Percentiles rank a stretch among this genome's conserved stretches.
Evolutionary conservation across 2,888 invertebrate genomes (phyloP).

Genomic region (Xestia c-nigrum): DNA sequence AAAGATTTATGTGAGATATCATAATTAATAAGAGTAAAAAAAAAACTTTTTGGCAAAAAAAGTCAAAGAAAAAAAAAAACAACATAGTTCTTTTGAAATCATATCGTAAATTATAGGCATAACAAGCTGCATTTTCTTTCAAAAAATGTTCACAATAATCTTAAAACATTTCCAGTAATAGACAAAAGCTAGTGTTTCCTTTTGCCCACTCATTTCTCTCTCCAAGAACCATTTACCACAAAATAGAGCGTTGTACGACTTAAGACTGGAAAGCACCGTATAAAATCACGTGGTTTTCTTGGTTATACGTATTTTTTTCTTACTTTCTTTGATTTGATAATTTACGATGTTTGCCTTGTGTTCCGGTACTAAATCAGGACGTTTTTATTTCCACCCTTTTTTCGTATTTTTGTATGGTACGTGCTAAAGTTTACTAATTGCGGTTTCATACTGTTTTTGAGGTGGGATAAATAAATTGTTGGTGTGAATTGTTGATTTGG

Average conservation of each 20-base stretch:
- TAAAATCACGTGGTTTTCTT: slow-evolving; percentile 42
- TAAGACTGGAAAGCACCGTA: slow-evolving; percentile 41
- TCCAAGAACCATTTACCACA: slow-evolving; percentile 54
- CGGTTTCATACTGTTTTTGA: slow-evolving; percentile 13
- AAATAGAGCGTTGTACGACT: slow-evolving; percentile 34
- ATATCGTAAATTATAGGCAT: neutral
- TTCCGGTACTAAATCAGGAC: slow-evolving; percentile 66
- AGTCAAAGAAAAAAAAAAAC: too few species aligned
- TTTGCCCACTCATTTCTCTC: slow-evolving; percentile 29
- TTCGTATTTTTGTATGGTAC: slow-evolving; percentile 43
- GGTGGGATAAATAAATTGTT: neutral
- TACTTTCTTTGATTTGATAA: slow-evolving; percentile 69
- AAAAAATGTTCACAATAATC: slow-evolving; percentile 19
- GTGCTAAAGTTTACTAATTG: slow-evolving; percentile 31
- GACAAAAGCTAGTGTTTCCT: slow-evolving; percentile 18
- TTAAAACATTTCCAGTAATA: slow-evolving; percentile 21
- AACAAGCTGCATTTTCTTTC: neutral
- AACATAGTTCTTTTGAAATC: too few species aligned
- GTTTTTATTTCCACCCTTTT: slow-evolving; percentile 25
- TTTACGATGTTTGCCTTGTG: slow-evolving; percentile 70
- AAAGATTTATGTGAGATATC: too few species aligned
- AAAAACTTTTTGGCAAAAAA: too few species aligned
- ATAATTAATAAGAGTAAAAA: too few species aligned
- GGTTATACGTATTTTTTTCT: slow-evolving; percentile 55
- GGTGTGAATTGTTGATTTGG: neutral